Conservation (phyloP, 2,797 vertebrate species). For the Glossophaga mutica region DNA sequence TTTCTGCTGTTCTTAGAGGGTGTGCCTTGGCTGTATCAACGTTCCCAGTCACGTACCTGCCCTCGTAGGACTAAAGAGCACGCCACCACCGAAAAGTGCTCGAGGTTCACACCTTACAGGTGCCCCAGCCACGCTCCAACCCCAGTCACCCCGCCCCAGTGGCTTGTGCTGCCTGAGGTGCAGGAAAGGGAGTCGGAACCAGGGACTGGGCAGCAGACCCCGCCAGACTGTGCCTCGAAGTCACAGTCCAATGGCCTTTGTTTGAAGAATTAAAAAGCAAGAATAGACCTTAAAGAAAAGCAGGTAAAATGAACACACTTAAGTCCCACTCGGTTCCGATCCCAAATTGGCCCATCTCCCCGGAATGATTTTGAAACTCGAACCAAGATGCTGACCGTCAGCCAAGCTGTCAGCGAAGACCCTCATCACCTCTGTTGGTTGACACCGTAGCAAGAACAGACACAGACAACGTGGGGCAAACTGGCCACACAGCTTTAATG, state of each 20-base stretch:
- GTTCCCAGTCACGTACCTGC: background rate
- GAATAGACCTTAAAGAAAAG: slow-evolving; percentile 13
- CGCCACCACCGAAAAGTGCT: accelerated
- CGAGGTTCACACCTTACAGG: background rate
- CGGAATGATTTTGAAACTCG: background rate
- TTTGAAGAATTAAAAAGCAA: slow-evolving; percentile 35
- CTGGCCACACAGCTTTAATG: background rate
- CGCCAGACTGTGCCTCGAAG: background rate
- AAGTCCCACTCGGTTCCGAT: background rate
- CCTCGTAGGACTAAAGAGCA: background rate
- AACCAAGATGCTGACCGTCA: background rate
- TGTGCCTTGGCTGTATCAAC: slow-evolving; percentile 8
- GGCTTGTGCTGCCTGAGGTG: background rate
- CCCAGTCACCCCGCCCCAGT: background rate
- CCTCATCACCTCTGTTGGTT: background rate
- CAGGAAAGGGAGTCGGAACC: background rate
- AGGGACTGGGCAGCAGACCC: background rate
- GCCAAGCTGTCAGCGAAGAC: background rate
- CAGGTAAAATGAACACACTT: background rate
- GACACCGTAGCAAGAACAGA: background rate
- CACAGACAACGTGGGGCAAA: background rate
- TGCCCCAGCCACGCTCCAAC: background rate
- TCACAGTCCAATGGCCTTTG: background rate
- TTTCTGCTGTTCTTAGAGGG: slow-evolving; percentile 41
- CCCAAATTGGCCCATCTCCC: background rate